A percentile compares a stretch with the other conserved stretches of the same genome.
Conservation (phyloP, 2,113 vertebrate species). For the Lipophrys pholis region DNA sequence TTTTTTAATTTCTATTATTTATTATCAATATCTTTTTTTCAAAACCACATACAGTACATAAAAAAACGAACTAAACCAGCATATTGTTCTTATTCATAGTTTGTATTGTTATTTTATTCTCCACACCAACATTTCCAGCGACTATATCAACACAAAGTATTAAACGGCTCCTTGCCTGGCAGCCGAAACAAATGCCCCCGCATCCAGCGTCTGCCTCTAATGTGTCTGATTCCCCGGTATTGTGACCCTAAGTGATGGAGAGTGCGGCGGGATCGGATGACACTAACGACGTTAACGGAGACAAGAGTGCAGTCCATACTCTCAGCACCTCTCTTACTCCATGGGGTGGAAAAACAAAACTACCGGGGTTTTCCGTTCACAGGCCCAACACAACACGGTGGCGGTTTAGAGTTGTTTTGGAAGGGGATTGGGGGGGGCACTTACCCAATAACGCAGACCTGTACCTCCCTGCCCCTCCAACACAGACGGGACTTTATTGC, state of each 20-base stretch:
- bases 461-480: slow-evolving; percentile 48
- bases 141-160: slow-evolving; percentile 13
- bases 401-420: slow-evolving; percentile 77
- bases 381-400: slow-evolving; percentile 48
- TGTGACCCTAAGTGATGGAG: slow-evolving; percentile 83
- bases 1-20: too few species aligned
- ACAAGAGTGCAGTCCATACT: slow-evolving; percentile 61
- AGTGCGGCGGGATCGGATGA: slow-evolving; percentile 67
- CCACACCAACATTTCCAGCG: neutral
- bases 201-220: slow-evolving; percentile 55
- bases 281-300: slow-evolving; percentile 80
- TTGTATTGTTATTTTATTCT: too few species aligned
- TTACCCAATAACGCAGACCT: slow-evolving; percentile 75
- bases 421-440: slow-evolving; percentile 57
- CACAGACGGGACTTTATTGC: slow-evolving; percentile 59
- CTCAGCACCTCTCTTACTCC: slow-evolving; percentile 55
- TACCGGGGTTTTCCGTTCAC: slow-evolving; percentile 58
- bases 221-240: slow-evolving; percentile 70
- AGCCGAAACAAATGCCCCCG: slow-evolving; percentile 60
- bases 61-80: too few species aligned
- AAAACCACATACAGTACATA: too few species aligned
- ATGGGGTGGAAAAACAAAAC: slow-evolving; percentile 55
- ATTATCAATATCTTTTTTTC: too few species aligned
- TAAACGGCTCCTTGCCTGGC: slow-evolving; percentile 11
- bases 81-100: too few species aligned